Evolutionary conservation across 1,140 invertebrate species (phyloP).

Genomic region (Teleogryllus occipitalis): DNA sequence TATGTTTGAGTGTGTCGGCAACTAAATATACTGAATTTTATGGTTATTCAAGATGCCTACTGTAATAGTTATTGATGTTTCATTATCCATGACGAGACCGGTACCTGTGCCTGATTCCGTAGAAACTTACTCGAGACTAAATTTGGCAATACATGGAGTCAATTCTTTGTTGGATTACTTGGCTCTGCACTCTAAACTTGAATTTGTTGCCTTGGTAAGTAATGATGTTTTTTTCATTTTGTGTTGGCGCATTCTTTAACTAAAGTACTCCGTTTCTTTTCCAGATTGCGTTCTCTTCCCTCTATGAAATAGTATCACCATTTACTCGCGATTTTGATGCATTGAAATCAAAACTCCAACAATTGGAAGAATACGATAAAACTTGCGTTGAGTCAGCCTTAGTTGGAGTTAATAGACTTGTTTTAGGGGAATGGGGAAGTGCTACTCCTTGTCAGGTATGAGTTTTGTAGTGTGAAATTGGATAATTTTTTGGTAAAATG

Average conservation of each 20-base stretch:
- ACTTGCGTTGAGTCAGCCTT: slow-evolving; percentile 72
- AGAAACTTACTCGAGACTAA: slow-evolving; percentile 52
- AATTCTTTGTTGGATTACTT: slow-evolving; percentile 79
- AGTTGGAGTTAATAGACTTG: slow-evolving; percentile 61
- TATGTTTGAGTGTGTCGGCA: no score
- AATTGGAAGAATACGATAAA: slow-evolving; percentile 72
- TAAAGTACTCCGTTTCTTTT: slow-evolving; percentile 19
- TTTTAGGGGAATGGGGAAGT: slow-evolving; percentile 78
- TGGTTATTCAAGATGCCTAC: slow-evolving; percentile 55
- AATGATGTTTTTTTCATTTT: not conserved
- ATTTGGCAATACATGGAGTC: slow-evolving; percentile 75
- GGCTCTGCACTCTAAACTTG: slow-evolving; percentile 69
- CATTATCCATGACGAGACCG: slow-evolving; percentile 65
- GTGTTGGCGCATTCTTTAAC: not conserved
- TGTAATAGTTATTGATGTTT: slow-evolving; percentile 67
- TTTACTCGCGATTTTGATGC: slow-evolving; percentile 80
- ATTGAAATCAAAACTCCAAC: slow-evolving; percentile 61
- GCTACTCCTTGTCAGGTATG: slow-evolving; percentile 67
- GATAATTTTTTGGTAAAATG: no score
- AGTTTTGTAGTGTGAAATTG: no score
- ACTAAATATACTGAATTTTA: no score
- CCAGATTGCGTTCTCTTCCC: slow-evolving; percentile 68
- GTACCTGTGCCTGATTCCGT: slow-evolving; percentile 39
- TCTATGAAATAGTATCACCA: slow-evolving; percentile 65
- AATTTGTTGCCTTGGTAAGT: slow-evolving; percentile 81